These are phyloP conservation scores for Tetraneura akinire DNA, from an alignment of 1,140 invertebrate genomes.

Conservation along the genomic window DNA sequence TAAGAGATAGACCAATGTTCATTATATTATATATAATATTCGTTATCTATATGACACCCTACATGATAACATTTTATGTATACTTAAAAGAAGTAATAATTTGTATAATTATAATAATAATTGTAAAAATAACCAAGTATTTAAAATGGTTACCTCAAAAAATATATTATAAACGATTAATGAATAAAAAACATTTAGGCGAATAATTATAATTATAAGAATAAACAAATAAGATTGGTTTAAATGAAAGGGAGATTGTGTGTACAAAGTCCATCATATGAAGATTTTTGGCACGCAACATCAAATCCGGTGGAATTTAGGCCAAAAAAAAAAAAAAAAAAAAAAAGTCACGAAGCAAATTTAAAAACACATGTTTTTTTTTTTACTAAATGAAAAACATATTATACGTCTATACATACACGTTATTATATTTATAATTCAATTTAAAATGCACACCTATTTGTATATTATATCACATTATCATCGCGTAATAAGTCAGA, in stretches of 20 bases:
- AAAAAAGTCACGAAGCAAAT: slow-evolving; percentile 30
- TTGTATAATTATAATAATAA: no score
- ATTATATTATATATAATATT: no score
- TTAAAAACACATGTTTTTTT: slow-evolving; percentile 37
- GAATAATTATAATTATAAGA: not conserved
- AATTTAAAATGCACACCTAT: not conserved
- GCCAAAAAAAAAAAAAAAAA: no score
- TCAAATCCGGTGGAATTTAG: slow-evolving; percentile 35
- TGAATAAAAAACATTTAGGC: not conserved
- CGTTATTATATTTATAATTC: not conserved
- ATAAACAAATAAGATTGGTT: not conserved
- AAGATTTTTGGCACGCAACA: slow-evolving; percentile 10
- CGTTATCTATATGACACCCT: no score
- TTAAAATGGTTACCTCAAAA: not conserved
- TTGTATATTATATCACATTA: not conserved
- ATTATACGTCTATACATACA: not conserved
- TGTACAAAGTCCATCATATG: not conserved
- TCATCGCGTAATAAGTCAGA: no score
- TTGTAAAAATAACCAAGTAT: no score
- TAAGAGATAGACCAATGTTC: no score
- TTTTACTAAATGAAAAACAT: not conserved
- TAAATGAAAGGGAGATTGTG: not conserved
- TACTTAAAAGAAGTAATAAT: no score
- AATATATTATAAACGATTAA: not conserved
- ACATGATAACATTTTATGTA: no score